Percentiles rank a stretch among this genome's conserved stretches.
Evolutionary conservation across 2,113 vertebrate species (phyloP).

Genomic region (Aix galericulata): DNA sequence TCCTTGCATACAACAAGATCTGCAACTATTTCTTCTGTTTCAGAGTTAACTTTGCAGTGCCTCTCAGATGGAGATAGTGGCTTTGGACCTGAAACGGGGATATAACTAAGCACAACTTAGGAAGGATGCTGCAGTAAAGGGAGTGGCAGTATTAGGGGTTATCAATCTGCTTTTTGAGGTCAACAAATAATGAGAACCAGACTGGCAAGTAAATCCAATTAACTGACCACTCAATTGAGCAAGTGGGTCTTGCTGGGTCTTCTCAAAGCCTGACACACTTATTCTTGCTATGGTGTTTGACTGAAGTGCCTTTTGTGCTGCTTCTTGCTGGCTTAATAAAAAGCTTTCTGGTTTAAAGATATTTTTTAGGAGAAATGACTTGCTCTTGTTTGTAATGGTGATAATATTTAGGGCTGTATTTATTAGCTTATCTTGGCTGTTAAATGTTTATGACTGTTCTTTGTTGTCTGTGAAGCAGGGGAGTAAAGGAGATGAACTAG

Average conservation of each 20-base stretch:
- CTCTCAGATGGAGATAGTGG: not conserved
- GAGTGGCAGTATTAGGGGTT: not conserved
- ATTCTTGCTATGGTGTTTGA: not conserved
- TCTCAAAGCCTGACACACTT: not conserved
- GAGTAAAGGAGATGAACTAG: constrained; percentile 48
- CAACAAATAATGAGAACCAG: not conserved
- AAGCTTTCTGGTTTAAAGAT: constrained; percentile 41
- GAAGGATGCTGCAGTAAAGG: not conserved
- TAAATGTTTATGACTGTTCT: constrained; percentile 71
- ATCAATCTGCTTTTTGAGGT: not conserved
- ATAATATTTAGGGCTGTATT: constrained; percentile 71
- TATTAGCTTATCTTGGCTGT: constrained; percentile 74
- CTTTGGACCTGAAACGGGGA: not conserved
- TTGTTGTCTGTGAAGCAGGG: constrained; percentile 56
- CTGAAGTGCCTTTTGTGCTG: not conserved
- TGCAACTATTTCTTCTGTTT: not conserved
- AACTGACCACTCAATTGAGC: not conserved
- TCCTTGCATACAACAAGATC: not conserved
- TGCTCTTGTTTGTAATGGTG: constrained; percentile 21
- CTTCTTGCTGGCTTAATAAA: constrained; percentile 41
- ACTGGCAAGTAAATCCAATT: not conserved
- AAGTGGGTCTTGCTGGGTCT: not conserved
- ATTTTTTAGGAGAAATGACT: constrained; percentile 9
- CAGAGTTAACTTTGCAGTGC: rapidly evolving
- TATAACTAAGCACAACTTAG: not conserved